Evolutionary conservation across 64 coral and sea anemone species (phyloP), one percentile per base, ranked within the genome.

Genomic region (Stylophora pistillata): DNA sequence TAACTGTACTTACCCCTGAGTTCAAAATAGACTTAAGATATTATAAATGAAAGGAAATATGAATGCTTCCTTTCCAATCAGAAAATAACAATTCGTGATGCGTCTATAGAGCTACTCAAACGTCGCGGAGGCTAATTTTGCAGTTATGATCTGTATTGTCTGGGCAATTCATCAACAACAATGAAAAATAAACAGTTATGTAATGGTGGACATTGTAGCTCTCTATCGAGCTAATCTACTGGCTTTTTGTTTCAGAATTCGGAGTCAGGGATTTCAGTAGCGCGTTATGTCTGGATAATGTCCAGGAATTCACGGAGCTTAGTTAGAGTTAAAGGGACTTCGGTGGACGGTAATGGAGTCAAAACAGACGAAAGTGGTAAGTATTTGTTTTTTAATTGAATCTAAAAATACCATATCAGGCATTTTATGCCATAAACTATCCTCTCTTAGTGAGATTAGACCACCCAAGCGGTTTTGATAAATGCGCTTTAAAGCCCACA

Each of bases 121-220:
- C 61, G 41, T 68, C 32, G 13, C 10, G 80, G 80, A 84, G 80
- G 80, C 27, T 70, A 41, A 27, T 70, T 68, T 5, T 28, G 33
- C 23, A 15, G 66, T 12, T 11, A 69, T 28, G 52, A 28, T 84
- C 31, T 69, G 61, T 26, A 70, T 70, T 69, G 80, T 84, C 80
- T 84, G 69, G 80, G 52, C 80, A 15, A n/a, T 84, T 84, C 80
- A 69, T 84, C 66, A 69, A 69, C 5, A 55, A 84, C 80, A 84
- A 84, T 84, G 69, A 34, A 32, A 69, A 84, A 84, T 84, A 84
- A 84, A 69, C 80, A 54, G 47, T 70, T 52, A 63, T 68, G 59
- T 84, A 84, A 64, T 68, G 69, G 69, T 70, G 20, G 61, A 53
- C 11, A 23, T 70, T 53, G 23, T 69, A 47, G 37, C 34, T 33